Evolutionary conservation across 2,113 vertebrate genomes (phyloP), one percentile per base, ranked within the genome.

Genomic region (Odobenus rosmarus): DNA sequence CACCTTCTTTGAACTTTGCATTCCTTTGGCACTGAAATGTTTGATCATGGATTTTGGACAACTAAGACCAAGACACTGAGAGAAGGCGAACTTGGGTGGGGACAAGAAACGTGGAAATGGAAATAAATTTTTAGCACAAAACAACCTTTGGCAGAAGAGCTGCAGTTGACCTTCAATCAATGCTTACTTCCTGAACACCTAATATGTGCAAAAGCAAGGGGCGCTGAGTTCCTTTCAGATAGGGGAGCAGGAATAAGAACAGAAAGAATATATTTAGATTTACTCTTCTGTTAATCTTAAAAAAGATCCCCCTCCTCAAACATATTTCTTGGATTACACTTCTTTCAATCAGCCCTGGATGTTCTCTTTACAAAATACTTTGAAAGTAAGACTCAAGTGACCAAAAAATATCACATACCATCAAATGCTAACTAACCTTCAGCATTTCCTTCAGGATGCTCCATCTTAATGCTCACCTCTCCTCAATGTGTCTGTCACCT

Each of bases 141-240:
- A 74, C 61, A 55, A 74, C 42, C 39, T 26, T 59, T 39, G 53
- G 23, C 2, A 91, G 49, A 80, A 80, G 36, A 90, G 9, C n/a
- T 19, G 5, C 36, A 53, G 21, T 3, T n/a, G 21, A 57, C 46
- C 51, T 36, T 33, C 4, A 28, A n/a, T 90, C 72, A 88, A 4
- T 49, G 86, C 90, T 53, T 24, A 42, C 57, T 87, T n/a, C 51
- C 88, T 79, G 46, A 72, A n/a, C 72, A 91, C 19, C 72, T 76
- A 85, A 36, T 36, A 19, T 13, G 15, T 62, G 77, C 51, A 72
- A 79, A n/a, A 90, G 11, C 62, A 53, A 62, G 24, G 14, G 10
- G 4, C 33, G 36, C 10, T 4, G 8, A 71, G 46, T 42, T 67
- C 49, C 83, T 92, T 55, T 72, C 76, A 87, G 28, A 72, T 23